A percentile compares a stretch with the other conserved stretches of the same genome.
phyloP scores from a whole-genome alignment of 2,113 vertebrate genomes.

The Collichthys lucidus region DNA sequence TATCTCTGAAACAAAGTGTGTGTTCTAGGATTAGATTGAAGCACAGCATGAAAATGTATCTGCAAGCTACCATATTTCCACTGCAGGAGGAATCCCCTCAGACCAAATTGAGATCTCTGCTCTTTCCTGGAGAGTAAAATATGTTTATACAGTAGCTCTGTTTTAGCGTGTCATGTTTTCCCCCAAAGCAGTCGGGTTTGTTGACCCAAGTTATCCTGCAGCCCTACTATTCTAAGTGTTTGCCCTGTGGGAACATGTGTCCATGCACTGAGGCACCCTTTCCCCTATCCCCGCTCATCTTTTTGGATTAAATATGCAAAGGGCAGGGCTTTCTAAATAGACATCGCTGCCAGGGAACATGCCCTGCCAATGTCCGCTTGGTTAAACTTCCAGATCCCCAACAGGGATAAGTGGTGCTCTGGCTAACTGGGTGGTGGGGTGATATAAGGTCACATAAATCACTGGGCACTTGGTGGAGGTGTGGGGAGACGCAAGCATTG shows the following conservation, averaged over 20 bases:
- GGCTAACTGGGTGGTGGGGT: constrained; percentile 18
- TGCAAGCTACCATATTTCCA: not conserved
- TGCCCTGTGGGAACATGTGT: constrained; percentile 49
- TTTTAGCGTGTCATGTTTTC: constrained; percentile 18
- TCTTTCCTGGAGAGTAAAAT: constrained; percentile 25
- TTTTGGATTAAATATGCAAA: constrained; percentile 73
- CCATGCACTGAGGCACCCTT: constrained; percentile 34
- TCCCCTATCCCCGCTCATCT: constrained; percentile 49
- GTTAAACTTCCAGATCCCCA: constrained; percentile 71
- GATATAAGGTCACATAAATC: constrained; percentile 33
- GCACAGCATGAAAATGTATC: not conserved
- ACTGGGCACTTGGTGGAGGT: constrained; percentile 1
- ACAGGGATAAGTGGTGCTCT: constrained; percentile 43
- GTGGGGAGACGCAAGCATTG: constrained; percentile 2
- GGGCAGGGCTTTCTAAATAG: constrained; percentile 45
- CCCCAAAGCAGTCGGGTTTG: constrained; percentile 10
- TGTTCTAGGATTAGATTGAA: not conserved
- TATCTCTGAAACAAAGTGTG: not conserved
- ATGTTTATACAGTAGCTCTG: constrained; percentile 22
- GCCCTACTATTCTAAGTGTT: constrained; percentile 38
- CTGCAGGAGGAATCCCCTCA: not conserved
- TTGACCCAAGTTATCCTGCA: constrained; percentile 41
- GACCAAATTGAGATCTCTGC: constrained; percentile 18
- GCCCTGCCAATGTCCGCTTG: constrained; percentile 39
- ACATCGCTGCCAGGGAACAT: constrained; percentile 44